A percentile compares a stretch with the other conserved stretches of the same genome.
phyloP scores from a whole-genome alignment of 1,140 invertebrate genomes.

The Aphaenogaster floridana region DNA sequence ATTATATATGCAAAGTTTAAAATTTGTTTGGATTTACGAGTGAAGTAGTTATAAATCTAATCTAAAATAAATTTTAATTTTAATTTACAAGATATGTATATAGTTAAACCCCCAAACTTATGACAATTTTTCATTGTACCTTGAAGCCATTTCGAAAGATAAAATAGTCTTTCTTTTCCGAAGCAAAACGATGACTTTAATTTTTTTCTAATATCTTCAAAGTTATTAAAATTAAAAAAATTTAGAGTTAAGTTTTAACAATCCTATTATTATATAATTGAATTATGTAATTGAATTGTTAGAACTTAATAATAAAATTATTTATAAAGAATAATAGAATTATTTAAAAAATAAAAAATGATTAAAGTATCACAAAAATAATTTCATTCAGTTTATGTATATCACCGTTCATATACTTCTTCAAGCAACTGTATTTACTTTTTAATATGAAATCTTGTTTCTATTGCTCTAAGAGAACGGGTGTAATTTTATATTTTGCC shows the following conservation, averaged over 20 bases:
- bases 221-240: not conserved
- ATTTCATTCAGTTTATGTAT: not conserved
- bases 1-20: conserved; percentile 1
- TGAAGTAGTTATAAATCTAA: not conserved
- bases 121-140: not conserved
- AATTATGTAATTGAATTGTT: not conserved
- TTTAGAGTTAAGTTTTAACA: not conserved
- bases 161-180: not conserved
- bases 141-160: not conserved
- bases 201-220: conserved; percentile 1
- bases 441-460: conserved; percentile 12
- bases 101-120: not conserved
- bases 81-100: not conserved
- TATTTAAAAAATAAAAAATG: not conserved
- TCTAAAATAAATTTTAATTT: conserved; percentile 4
- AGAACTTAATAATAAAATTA: not conserved
- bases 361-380: not conserved
- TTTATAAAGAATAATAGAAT: not conserved
- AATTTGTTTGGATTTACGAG: not conserved
- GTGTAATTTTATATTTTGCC: not conserved
- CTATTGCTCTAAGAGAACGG: not conserved
- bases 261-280: not conserved
- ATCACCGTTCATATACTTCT: not conserved
- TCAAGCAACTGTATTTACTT: not conserved
- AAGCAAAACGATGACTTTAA: not conserved